These are phyloP conservation scores for Macaria notata DNA, from an alignment of 2,888 invertebrate genomes.

Conservation along the genomic window DNA sequence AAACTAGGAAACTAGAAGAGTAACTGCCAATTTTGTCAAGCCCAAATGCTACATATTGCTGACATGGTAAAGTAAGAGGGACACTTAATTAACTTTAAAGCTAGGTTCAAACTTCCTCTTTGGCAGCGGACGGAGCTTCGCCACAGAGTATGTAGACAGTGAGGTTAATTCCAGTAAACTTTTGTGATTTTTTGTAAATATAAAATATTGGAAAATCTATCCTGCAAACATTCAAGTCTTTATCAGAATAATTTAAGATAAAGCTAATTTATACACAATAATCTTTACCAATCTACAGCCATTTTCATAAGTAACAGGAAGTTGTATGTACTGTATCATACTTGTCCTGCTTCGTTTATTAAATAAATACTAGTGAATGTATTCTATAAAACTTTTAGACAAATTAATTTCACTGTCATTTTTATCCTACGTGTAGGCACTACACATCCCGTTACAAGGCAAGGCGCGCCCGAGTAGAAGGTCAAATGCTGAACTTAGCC, in stretches of 20 bases:
- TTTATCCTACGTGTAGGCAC: conserved; percentile 33
- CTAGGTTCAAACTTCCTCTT: conserved; percentile 59
- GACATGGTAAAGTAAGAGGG: conserved; percentile 48
- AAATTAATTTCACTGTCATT: background rate
- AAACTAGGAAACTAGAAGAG: conserved; percentile 37
- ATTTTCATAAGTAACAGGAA: no score
- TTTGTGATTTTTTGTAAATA: no score
- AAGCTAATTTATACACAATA: no score
- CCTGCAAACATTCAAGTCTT: no score
- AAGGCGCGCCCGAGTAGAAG: conserved; percentile 45
- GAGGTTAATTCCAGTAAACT: no score
- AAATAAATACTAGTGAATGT: no score
- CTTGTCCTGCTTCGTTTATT: no score
- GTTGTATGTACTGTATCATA: no score
- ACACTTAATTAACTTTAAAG: conserved; percentile 72
- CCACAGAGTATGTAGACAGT: conserved; percentile 4
- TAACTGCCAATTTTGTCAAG: conserved; percentile 53
- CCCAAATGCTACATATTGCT: conserved; percentile 52
- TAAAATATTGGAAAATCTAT: no score
- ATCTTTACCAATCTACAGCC: no score
- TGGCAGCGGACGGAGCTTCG: conserved; percentile 23
- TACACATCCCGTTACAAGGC: conserved; percentile 57
- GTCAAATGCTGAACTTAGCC: conserved; percentile 59
- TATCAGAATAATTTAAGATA: no score
- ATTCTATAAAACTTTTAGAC: no score